Percentiles rank a stretch among this genome's conserved stretches.
phyloP scores from a whole-genome alignment of 1,140 invertebrate species.

The Caenorhabditis inopinata region DNA sequence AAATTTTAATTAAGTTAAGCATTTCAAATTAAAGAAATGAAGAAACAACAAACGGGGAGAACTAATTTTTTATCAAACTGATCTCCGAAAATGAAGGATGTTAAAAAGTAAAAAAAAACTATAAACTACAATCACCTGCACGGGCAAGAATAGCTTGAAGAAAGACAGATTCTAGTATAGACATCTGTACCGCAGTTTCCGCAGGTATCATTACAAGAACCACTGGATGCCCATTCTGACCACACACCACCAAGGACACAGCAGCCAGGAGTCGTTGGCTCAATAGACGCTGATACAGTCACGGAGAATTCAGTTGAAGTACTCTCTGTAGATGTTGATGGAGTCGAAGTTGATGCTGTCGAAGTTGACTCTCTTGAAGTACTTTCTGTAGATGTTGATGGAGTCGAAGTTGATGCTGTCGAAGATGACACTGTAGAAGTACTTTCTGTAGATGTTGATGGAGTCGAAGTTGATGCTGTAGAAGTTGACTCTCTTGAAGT shows the following conservation, averaged over 20 bases:
- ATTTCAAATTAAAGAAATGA: too few species aligned
- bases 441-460: too few species aligned
- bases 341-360: background rate
- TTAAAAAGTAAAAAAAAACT: too few species aligned
- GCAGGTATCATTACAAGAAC: conserved; percentile 28
- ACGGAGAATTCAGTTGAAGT: background rate
- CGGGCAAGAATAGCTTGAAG: background rate
- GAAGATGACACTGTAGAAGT: too few species aligned
- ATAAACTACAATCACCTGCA: background rate
- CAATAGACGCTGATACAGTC: background rate
- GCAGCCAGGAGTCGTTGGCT: background rate
- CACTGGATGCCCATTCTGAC: background rate
- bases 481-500: too few species aligned
- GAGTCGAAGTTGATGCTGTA: too few species aligned
- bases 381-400: too few species aligned
- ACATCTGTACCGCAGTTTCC: conserved; percentile 16
- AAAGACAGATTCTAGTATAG: background rate
- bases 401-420: too few species aligned
- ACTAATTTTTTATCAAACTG: too few species aligned
- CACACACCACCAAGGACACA: background rate
- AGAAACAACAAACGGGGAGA: too few species aligned
- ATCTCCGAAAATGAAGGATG: too few species aligned
- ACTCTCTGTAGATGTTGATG: background rate
- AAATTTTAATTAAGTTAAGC: too few species aligned
- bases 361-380: background rate